Percentiles rank a stretch among this genome's conserved stretches.
Evolutionary conservation across 2,113 vertebrate species (phyloP).

Genomic region (Ifrita kowaldi): DNA sequence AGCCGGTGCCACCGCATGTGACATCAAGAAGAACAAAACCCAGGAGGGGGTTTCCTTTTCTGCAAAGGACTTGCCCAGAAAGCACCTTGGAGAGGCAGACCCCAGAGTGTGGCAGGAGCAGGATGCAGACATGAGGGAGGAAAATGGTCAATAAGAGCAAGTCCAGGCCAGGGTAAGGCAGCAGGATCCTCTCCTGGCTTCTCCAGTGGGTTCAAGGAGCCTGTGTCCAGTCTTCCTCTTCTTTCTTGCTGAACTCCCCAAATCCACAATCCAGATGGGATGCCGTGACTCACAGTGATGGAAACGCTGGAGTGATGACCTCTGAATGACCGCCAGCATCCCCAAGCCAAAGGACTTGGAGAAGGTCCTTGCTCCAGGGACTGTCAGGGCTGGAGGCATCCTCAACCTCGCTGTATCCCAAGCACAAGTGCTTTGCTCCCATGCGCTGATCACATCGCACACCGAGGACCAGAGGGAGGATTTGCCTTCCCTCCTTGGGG

Average conservation of each 20-base stretch:
- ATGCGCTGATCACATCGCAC: neutral
- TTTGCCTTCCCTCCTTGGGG: neutral
- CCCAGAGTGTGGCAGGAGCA: neutral
- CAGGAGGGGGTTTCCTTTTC: neutral
- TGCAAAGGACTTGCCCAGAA: neutral
- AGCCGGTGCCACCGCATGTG: rapidly evolving
- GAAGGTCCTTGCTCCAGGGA: neutral
- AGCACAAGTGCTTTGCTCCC: neutral
- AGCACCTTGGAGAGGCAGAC: neutral
- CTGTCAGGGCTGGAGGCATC: neutral
- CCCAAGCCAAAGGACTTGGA: neutral
- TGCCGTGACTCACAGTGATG: neutral
- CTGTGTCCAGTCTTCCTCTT: neutral
- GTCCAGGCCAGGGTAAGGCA: neutral
- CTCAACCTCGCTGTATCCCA: neutral
- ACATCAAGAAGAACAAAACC: neutral
- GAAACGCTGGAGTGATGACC: neutral
- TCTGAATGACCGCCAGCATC: neutral
- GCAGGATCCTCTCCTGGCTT: neutral
- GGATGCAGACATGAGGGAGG: neutral
- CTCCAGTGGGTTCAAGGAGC: neutral
- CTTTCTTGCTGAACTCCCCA: neutral
- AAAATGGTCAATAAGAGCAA: neutral
- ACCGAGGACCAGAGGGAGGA: neutral
- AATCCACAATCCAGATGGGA: neutral